phyloP scores from a whole-genome alignment of 2,113 vertebrate species.

The Rousettus leschenaultii region DNA sequence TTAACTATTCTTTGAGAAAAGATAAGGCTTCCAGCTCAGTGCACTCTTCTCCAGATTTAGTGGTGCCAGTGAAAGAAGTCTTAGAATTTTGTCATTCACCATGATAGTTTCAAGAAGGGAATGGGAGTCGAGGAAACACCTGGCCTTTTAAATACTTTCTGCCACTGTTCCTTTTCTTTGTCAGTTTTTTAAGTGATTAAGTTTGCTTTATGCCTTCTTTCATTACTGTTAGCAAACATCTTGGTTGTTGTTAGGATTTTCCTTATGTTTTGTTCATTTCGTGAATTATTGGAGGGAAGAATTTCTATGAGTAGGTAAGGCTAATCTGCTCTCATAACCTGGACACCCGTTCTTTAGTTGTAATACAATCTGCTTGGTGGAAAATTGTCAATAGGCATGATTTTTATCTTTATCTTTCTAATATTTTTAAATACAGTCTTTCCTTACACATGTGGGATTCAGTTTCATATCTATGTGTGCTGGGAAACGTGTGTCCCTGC shows the following conservation, averaged over 20 bases:
- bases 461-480: background rate
- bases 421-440: background rate
- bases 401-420: slow-evolving; percentile 7
- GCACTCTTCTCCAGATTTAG: background rate
- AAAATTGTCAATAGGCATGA: background rate
- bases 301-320: background rate
- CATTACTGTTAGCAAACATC: background rate
- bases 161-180: background rate
- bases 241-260: background rate
- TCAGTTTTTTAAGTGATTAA: background rate
- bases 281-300: background rate
- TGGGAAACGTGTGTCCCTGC: background rate
- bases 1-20: background rate
- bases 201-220: background rate
- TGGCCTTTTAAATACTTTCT: background rate
- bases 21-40: background rate
- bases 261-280: background rate
- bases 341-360: background rate
- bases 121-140: background rate
- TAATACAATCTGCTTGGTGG: background rate
- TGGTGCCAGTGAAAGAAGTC: background rate
- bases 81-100: background rate
- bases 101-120: background rate
- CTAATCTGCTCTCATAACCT: background rate
- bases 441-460: background rate